Conservation (phyloP, 2,888 invertebrate genomes). For the Fabriciana adippe region DNA sequence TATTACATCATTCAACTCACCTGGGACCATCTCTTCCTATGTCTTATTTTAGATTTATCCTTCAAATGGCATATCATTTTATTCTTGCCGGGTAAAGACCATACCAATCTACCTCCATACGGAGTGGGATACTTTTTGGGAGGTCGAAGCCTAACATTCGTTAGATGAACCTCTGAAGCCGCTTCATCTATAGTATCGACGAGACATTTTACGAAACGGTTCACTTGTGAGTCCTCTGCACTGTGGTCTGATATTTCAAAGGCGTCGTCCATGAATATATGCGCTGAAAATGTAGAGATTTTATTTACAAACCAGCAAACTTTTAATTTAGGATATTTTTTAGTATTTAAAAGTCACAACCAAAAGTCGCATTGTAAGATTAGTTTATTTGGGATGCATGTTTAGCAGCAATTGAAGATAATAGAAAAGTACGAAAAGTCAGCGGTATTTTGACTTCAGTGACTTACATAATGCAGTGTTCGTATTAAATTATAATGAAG, state of each 20-base stretch:
- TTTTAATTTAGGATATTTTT: too few relatives aligned
- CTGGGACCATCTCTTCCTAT: conserved; percentile 97
- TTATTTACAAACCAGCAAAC: not conserved
- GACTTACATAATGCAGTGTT: too few relatives aligned
- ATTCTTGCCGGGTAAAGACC: conserved; percentile 92
- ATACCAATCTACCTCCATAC: conserved; percentile 92
- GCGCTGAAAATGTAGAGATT: conserved; percentile 73
- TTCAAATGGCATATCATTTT: conserved; percentile 93
- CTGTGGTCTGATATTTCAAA: conserved; percentile 85
- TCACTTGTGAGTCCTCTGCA: conserved; percentile 88
- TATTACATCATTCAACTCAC: conserved; percentile 54
- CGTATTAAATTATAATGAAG: too few relatives aligned
- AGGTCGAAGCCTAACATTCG: conserved; percentile 83
- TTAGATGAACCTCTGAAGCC: conserved; percentile 86
- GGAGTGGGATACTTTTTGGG: conserved; percentile 91
- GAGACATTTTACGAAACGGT: conserved; percentile 89
- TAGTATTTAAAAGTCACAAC: too few relatives aligned
- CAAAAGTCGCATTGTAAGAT: too few relatives aligned
- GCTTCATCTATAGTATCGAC: conserved; percentile 89
- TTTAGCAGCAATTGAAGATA: too few relatives aligned
- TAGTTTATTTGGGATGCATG: too few relatives aligned
- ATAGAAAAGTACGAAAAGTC: too few relatives aligned
- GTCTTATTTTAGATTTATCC: conserved; percentile 93
- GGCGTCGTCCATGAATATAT: conserved; percentile 94
- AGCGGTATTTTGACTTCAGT: too few relatives aligned